These are phyloP conservation scores for Tylochromis polylepis DNA, from an alignment of 2,113 vertebrate genomes.

Conservation along the genomic window DNA sequence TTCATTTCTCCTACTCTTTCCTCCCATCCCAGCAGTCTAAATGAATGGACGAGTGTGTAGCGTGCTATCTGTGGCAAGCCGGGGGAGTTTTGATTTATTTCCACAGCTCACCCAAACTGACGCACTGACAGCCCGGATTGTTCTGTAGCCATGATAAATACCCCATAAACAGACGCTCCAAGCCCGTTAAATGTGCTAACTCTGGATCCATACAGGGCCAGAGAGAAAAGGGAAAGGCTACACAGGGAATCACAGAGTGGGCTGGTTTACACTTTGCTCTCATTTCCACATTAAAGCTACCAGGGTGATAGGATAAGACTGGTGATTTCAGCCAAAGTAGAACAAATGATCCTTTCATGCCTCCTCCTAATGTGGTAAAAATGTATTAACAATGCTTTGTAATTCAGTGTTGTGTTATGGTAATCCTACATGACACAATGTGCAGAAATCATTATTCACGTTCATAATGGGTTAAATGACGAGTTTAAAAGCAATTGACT, in stretches of 20 bases:
- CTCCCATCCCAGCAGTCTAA: not conserved
- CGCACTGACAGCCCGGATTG: slow-evolving; percentile 47
- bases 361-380: not conserved
- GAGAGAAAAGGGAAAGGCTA: not conserved
- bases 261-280: slow-evolving; percentile 4
- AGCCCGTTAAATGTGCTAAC: slow-evolving; percentile 48
- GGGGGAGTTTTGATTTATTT: slow-evolving; percentile 64
- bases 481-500: not conserved
- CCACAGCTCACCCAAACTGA: slow-evolving; percentile 44
- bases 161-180: slow-evolving; percentile 44
- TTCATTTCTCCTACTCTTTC: not conserved
- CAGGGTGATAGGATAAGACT: not conserved
- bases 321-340: slow-evolving; percentile 19
- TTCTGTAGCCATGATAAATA: slow-evolving; percentile 64
- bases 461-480: slow-evolving; percentile 6
- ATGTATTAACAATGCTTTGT: not conserved
- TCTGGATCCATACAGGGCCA: slow-evolving; percentile 3
- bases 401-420: slow-evolving; percentile 14
- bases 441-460: not conserved
- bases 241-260: slow-evolving; percentile 7
- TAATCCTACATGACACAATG: not conserved
- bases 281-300: slow-evolving; percentile 50
- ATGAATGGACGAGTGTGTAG: slow-evolving; percentile 31
- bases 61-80: slow-evolving; percentile 34
- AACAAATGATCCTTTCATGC: slow-evolving; percentile 40